Conservation (phyloP, 2,888 invertebrate species). For the Elysia crispata region DNA sequence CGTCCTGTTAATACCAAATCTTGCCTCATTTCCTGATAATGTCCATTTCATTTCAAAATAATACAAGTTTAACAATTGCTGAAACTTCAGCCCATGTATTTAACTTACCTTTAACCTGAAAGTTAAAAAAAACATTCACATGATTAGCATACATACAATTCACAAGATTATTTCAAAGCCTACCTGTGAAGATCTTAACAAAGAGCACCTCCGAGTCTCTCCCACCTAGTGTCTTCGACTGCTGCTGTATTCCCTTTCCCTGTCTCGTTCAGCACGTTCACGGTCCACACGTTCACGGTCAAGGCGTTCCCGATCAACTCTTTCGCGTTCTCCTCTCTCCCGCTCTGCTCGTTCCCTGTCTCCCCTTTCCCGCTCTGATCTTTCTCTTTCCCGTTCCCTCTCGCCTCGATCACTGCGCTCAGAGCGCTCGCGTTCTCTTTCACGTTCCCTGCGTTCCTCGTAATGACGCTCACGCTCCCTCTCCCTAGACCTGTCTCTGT, state of each 20-base stretch:
- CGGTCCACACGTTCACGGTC: slow-evolving; percentile 79
- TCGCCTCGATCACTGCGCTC: slow-evolving; percentile 79
- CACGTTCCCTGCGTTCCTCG: slow-evolving; percentile 76
- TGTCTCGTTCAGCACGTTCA: slow-evolving; percentile 51
- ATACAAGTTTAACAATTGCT: no score
- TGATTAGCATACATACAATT: background rate
- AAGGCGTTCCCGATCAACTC: slow-evolving; percentile 65
- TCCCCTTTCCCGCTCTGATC: slow-evolving; percentile 69
- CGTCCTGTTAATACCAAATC: no score
- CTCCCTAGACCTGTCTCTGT: slow-evolving; percentile 54
- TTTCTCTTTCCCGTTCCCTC: slow-evolving; percentile 79
- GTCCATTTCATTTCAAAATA: no score
- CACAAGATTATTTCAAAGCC: background rate
- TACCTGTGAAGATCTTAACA: background rate
- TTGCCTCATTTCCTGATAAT: no score
- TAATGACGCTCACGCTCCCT: slow-evolving; percentile 77
- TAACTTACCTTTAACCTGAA: no score
- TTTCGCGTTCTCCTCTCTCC: slow-evolving; percentile 54
- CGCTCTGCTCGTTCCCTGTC: slow-evolving; percentile 57
- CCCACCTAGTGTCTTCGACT: slow-evolving; percentile 53
- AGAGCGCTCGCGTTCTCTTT: slow-evolving; percentile 78
- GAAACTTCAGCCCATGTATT: no score
- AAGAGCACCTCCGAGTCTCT: no score
- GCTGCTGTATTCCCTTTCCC: slow-evolving; percentile 71
- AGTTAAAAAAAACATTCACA: background rate